phyloP scores from a whole-genome alignment of 2,888 invertebrate genomes.

The Eristalis pertinax region DNA sequence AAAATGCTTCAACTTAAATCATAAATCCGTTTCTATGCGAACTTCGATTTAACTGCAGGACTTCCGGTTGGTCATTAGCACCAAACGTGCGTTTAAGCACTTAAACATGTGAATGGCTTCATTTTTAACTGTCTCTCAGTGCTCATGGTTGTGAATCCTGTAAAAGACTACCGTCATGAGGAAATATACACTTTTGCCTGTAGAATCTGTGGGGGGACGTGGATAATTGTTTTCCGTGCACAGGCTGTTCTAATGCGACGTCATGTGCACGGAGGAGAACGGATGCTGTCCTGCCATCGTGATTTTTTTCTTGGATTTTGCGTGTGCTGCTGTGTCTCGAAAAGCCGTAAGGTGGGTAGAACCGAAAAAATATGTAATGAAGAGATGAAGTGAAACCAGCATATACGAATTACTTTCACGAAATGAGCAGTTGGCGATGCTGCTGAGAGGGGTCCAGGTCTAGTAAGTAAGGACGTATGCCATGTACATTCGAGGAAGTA shows the following conservation, averaged over 20 bases:
- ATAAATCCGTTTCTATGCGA: background rate
- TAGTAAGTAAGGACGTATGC: too few relatives aligned
- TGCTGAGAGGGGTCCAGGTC: too few relatives aligned
- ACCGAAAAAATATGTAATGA: too few relatives aligned
- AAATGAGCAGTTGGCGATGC: too few relatives aligned
- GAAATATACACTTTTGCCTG: background rate
- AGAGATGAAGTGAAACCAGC: too few relatives aligned
- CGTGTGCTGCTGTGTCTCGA: background rate
- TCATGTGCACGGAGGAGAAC: background rate
- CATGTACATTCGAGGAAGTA: too few relatives aligned
- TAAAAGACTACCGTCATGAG: background rate
- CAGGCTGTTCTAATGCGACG: background rate
- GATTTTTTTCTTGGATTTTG: background rate
- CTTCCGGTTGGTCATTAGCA: background rate
- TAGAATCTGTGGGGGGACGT: background rate
- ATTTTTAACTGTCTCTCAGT: background rate
- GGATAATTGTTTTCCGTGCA: background rate
- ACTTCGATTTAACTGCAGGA: background rate
- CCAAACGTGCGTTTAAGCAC: background rate
- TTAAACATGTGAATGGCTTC: background rate
- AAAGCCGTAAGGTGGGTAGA: too few relatives aligned
- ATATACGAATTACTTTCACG: too few relatives aligned
- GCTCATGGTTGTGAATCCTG: background rate
- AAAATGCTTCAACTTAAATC: background rate
- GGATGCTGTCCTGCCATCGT: background rate